Evolutionary conservation across 2,797 vertebrate species (phyloP).

Genomic region (Chelon auratus): DNA sequence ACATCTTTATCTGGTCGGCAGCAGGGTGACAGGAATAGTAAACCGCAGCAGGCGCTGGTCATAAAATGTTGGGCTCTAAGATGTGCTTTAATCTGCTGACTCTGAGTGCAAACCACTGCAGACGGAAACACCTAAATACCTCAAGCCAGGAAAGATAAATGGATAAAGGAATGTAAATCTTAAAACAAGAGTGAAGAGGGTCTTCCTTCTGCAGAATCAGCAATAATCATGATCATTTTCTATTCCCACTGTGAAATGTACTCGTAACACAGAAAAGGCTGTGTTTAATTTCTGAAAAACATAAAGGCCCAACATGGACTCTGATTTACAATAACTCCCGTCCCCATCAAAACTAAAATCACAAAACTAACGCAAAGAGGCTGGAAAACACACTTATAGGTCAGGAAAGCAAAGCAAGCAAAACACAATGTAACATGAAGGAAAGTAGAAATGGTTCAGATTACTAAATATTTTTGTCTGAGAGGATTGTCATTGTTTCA

Average conservation of each 20-base stretch:
- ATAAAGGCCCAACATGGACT: neutral
- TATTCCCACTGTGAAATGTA: neutral
- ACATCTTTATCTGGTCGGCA: conserved; percentile 64
- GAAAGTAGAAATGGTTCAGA: neutral
- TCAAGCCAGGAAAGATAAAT: conserved; percentile 8
- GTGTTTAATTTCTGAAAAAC: neutral
- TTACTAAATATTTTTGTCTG: neutral
- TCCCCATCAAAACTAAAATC: too few relatives aligned
- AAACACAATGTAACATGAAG: neutral
- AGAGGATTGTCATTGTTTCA: neutral
- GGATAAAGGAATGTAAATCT: neutral
- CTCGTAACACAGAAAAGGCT: neutral
- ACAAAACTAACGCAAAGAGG: neutral
- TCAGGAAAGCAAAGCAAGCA: neutral
- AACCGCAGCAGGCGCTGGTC: conserved; percentile 45
- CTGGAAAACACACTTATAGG: neutral
- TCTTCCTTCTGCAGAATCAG: neutral
- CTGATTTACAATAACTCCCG: neutral
- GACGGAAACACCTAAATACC: conserved; percentile 13
- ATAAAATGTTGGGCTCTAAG: conserved; percentile 33
- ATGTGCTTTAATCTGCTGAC: conserved; percentile 48
- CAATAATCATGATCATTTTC: neutral
- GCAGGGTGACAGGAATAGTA: conserved; percentile 56
- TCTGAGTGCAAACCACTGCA: conserved; percentile 23
- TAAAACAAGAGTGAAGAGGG: neutral